Evolutionary conservation across 2,797 vertebrate genomes (phyloP).

Genomic region (Karalla daura): DNA sequence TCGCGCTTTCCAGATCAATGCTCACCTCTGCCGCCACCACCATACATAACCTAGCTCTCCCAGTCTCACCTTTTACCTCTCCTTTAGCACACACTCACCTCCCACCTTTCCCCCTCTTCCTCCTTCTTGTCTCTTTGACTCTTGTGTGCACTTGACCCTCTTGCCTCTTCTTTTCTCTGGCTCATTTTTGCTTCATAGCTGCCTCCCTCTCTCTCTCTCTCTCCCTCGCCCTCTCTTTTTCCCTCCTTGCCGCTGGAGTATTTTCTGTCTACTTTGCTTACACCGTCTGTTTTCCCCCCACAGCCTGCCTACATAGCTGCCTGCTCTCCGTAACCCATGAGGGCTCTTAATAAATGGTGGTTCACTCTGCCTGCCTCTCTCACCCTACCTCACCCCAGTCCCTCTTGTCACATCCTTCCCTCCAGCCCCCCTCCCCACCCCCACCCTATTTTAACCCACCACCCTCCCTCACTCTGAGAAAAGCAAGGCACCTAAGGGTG

Average conservation of each 20-base stretch:
- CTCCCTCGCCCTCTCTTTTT: slow-evolving; percentile 5
- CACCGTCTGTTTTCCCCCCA: slow-evolving; percentile 25
- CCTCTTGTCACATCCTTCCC: neutral
- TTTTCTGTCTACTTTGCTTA: slow-evolving; percentile 66
- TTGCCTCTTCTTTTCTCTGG: slow-evolving; percentile 7
- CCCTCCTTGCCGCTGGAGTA: slow-evolving; percentile 24
- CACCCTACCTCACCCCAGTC: neutral
- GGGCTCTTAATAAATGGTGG: slow-evolving; percentile 81
- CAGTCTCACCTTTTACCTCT: slow-evolving; percentile 28
- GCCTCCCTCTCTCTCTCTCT: neutral
- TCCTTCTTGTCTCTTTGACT: slow-evolving; percentile 50
- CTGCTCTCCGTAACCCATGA: slow-evolving; percentile 61
- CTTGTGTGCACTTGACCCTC: too few species aligned
- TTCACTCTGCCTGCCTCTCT: slow-evolving; percentile 45
- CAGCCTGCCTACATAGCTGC: slow-evolving; percentile 53
- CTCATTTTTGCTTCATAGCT: slow-evolving; percentile 36
- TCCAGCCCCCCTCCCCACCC: neutral
- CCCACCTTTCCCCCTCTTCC: slow-evolving; percentile 17
- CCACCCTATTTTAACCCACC: neutral
- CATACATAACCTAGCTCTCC: slow-evolving; percentile 27
- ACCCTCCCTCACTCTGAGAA: slow-evolving; percentile 34
- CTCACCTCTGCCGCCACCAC: slow-evolving; percentile 21
- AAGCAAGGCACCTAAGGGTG: slow-evolving; percentile 76
- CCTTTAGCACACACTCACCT: slow-evolving; percentile 49
- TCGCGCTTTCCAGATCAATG: slow-evolving; percentile 56